Base-by-base conservation (phyloP, 1,140 invertebrate species). In the Brachionus calyciflorus region DNA sequence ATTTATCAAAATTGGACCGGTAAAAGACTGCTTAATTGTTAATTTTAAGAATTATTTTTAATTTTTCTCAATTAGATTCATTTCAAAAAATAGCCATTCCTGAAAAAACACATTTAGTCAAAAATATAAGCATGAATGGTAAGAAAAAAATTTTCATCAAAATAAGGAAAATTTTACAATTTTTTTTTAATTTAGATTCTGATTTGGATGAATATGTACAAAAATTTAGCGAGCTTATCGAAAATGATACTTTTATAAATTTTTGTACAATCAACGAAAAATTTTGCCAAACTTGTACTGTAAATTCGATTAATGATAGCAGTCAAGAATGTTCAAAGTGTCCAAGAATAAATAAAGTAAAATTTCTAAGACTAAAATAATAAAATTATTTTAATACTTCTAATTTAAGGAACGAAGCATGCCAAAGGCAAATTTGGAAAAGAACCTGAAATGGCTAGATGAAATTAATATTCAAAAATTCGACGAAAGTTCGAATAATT, bases 1-100 rank as follows among this genome's bases (percentile, higher is more conserved):
- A 33, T 37, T 60, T 60, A 60, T 37, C 28, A 17, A 19, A 60
- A 60, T 37, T 60, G 55, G 55, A 60, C 55, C n/a, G 37, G 55
- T 60, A 60, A 55, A 55, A 28, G 33, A 28, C 33, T 55, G 1
- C n/a, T 2, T 5, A 55, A 30, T 17, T 55, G 17, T 28, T 55
- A 24, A 9, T 1, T 48, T 48, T 48, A 14, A 48, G 14, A 5
- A 48, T 48, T 48, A 5, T n/a, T 24, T 53, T 53, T 3, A 21
- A 21, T 0, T 53, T 24, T 53, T 53, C 6, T 26, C 26, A 55
- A n/a, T n/a, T n/a, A n/a, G n/a, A n/a, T n/a, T n/a, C n/a, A n/a
- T n/a, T n/a, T n/a, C n/a, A n/a, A n/a, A n/a, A n/a, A n/a, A n/a
- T n/a, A n/a, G n/a, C n/a, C n/a, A n/a, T n/a, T n/a, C n/a, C n/a